Conservation (phyloP, 2,888 invertebrate genomes). For the Urechis unicinctus region DNA sequence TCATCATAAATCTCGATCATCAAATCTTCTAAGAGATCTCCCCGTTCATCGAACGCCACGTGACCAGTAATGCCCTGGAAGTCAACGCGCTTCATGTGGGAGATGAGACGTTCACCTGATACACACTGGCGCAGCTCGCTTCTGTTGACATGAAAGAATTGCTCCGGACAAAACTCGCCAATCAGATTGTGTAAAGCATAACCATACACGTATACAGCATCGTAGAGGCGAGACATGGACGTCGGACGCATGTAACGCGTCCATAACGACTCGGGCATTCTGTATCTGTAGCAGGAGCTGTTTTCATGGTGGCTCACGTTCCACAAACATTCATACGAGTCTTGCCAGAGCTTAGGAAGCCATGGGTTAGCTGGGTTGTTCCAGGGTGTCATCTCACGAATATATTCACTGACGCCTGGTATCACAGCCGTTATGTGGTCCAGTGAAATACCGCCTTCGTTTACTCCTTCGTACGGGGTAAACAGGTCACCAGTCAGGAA, state of each 20-base stretch:
- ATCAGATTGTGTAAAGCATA: constrained; percentile 26
- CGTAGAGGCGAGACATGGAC: constrained; percentile 17
- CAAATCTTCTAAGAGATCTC: constrained; percentile 28
- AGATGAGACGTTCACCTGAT: constrained; percentile 20
- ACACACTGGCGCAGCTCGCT: constrained; percentile 18
- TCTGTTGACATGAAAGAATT: constrained; percentile 12
- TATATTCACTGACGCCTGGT: not conserved
- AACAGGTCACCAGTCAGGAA: constrained; percentile 7
- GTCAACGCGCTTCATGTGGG: constrained; percentile 22
- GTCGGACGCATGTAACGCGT: not conserved
- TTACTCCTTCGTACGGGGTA: constrained; percentile 9
- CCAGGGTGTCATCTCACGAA: not conserved
- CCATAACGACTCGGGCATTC: not conserved
- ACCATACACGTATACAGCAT: constrained; percentile 29
- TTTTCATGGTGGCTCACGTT: too few species aligned
- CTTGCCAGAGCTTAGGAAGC: constrained; percentile 1
- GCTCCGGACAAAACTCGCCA: constrained; percentile 21
- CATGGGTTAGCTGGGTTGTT: constrained; percentile 2
- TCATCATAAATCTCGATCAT: constrained; percentile 26
- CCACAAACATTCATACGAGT: constrained; percentile 2
- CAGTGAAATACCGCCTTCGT: constrained; percentile 4
- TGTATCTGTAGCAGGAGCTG: not conserved
- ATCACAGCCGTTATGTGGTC: not conserved
- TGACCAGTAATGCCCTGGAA: constrained; percentile 28
- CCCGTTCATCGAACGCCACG: constrained; percentile 28